Conservation (phyloP, 1,140 invertebrate genomes). For the Octopus sinensis region DNA sequence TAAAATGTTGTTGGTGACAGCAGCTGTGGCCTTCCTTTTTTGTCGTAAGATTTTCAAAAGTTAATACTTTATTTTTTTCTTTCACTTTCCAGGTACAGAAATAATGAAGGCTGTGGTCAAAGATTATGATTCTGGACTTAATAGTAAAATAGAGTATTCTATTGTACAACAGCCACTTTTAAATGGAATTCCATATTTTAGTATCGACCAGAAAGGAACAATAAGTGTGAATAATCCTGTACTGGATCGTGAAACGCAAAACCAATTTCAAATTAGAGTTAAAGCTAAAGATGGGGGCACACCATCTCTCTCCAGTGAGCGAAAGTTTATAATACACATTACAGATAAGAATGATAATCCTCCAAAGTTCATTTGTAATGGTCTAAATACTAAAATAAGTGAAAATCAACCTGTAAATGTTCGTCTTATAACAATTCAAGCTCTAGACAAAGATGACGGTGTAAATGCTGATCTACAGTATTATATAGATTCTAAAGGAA, state of each 20-base stretch:
- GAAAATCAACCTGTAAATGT: background rate
- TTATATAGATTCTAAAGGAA: no score
- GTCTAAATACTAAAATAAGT: background rate
- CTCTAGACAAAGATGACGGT: background rate
- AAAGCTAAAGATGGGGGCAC: constrained; percentile 47
- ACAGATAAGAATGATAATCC: constrained; percentile 53
- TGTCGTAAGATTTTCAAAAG: background rate
- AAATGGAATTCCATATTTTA: background rate
- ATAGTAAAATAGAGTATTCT: constrained; percentile 40
- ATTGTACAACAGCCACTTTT: constrained; percentile 21
- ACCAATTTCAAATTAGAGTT: constrained; percentile 48
- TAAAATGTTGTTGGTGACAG: no score
- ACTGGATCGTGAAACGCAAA: constrained; percentile 39
- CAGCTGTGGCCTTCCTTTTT: no score
- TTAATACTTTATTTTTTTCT: constrained; percentile 7
- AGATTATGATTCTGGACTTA: constrained; percentile 61
- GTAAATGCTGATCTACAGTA: background rate
- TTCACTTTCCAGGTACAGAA: constrained; percentile 66
- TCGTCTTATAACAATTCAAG: background rate
- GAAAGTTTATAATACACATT: constrained; percentile 66
- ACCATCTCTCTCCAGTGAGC: constrained; percentile 65
- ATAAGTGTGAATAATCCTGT: constrained; percentile 37
- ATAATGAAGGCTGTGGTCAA: constrained; percentile 91
- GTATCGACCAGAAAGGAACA: background rate
- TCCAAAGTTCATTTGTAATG: constrained; percentile 68